phyloP scores from a whole-genome alignment of 2,888 invertebrate genomes.

The Callinectes sapidus region DNA sequence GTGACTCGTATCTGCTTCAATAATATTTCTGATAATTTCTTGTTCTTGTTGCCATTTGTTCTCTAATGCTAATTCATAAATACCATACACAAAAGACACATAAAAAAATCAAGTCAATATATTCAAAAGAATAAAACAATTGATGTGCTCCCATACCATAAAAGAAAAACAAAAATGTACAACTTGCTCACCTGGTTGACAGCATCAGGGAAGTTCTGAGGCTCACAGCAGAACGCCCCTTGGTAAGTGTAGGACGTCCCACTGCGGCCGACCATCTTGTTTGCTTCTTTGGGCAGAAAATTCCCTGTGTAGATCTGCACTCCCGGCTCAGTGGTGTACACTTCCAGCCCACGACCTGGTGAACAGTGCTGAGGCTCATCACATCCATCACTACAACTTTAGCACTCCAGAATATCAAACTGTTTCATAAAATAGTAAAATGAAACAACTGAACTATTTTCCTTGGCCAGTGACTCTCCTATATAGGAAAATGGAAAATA shows the following conservation, averaged over 20 bases:
- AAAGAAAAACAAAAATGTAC: not conserved
- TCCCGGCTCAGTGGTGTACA: conserved; percentile 91
- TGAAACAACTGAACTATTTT: not conserved
- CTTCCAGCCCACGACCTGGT: conserved; percentile 84
- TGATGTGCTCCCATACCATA: not conserved
- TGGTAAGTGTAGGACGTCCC: conserved; percentile 84
- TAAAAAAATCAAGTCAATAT: too few relatives aligned
- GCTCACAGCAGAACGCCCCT: conserved; percentile 90
- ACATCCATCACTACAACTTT: not conserved
- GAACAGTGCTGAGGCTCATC: not conserved
- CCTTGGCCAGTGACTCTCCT: too few relatives aligned
- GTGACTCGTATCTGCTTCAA: too few relatives aligned
- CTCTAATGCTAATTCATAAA: too few relatives aligned
- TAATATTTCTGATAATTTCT: too few relatives aligned
- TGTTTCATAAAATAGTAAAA: not conserved
- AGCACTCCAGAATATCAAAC: not conserved
- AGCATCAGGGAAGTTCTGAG: conserved; percentile 95
- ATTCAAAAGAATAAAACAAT: not conserved
- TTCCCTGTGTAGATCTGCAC: conserved; percentile 93
- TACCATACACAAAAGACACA: too few relatives aligned
- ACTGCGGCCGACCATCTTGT: conserved; percentile 82
- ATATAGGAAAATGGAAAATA: too few relatives aligned
- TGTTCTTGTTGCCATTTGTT: too few relatives aligned
- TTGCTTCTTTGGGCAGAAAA: conserved; percentile 80
- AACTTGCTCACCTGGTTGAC: conserved; percentile 82